These are phyloP conservation scores for Archocentrus centrarchus DNA, from an alignment of 2,113 vertebrate genomes.

Conservation along the genomic window DNA sequence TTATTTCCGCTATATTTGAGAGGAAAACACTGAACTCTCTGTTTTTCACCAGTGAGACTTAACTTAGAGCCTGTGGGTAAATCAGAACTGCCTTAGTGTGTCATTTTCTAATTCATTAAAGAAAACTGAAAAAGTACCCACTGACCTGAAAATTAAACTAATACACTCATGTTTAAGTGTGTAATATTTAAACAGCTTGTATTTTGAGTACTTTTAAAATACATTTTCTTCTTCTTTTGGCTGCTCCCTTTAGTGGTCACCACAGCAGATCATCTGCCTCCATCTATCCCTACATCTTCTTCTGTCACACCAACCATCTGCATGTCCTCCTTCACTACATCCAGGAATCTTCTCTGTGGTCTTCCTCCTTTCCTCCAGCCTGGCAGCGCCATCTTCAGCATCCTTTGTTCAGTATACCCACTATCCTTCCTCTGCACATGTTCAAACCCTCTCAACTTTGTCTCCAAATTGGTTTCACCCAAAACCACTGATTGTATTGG, in stretches of 20 bases:
- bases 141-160: too few relatives aligned
- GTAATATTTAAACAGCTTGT: background rate
- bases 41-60: background rate
- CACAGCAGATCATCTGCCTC: background rate
- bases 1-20: background rate
- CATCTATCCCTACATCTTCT: background rate
- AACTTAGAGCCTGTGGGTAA: background rate
- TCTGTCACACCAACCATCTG: too few relatives aligned
- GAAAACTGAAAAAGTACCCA: too few relatives aligned
- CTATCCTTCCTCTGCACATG: rapidly evolving
- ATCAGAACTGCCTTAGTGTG: background rate
- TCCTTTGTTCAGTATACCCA: background rate
- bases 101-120: too few relatives aligned
- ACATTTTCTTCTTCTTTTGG: background rate
- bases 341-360: rapidly evolving
- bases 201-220: background rate
- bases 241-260: background rate
- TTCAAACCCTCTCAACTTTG: rapidly evolving
- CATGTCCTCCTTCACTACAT: background rate
- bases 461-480: background rate
- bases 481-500: too few relatives aligned
- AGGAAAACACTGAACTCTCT: background rate
- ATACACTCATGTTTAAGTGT: background rate
- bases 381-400: background rate
- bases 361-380: background rate